These are phyloP conservation scores for Trinorchestia longiramus DNA, from an alignment of 1,140 invertebrate genomes.

Conservation along the genomic window DNA sequence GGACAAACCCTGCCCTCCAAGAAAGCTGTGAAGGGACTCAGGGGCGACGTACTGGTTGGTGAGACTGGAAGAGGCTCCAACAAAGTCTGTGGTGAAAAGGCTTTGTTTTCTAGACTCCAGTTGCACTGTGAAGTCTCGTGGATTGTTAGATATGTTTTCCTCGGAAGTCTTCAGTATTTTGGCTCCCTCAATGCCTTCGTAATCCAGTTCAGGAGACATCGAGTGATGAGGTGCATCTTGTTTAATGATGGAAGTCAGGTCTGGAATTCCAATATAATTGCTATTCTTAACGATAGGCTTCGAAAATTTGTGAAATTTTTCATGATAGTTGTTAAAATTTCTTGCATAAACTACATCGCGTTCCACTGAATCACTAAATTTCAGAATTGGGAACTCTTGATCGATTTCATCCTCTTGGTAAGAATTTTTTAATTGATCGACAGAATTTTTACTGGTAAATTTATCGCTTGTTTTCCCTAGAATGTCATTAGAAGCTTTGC, in stretches of 20 bases:
- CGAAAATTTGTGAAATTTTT: background rate
- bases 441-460: background rate
- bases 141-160: background rate
- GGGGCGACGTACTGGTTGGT: background rate
- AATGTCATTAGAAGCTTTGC: background rate
- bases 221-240: background rate
- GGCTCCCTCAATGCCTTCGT: background rate
- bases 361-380: background rate
- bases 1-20: background rate
- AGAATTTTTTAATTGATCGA: background rate
- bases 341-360: background rate
- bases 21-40: background rate
- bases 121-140: background rate
- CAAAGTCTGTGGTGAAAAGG: background rate
- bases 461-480: background rate
- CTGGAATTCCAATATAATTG: background rate
- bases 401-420: background rate
- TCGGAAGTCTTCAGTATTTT: background rate
- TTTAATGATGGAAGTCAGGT: background rate
- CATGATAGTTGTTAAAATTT: background rate
- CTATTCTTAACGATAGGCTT: background rate
- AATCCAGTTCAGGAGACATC: background rate
- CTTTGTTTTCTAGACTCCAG: background rate
- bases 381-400: background rate
- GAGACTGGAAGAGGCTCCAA: background rate